Percentiles rank a stretch among this genome's conserved stretches.
These are phyloP conservation scores for Gallinago undulata DNA, from an alignment of 2,113 vertebrate species.

Conservation along the genomic window DNA sequence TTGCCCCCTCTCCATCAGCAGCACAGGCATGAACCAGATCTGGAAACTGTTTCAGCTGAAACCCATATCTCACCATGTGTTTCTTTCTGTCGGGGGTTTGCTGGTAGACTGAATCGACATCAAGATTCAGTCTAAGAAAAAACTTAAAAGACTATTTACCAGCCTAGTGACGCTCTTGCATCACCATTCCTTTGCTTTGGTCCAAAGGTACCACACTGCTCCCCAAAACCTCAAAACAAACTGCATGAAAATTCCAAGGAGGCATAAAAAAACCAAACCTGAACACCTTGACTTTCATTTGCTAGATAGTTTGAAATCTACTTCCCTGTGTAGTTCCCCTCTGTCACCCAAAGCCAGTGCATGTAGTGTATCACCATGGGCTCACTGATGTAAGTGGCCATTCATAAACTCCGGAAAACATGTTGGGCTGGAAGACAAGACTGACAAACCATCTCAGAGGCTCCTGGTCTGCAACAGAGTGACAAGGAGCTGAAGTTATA, in stretches of 20 bases:
- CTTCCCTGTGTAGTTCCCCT: neutral
- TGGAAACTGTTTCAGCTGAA: neutral
- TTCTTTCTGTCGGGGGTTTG: neutral
- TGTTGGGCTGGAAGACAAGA: neutral
- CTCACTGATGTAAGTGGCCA: neutral
- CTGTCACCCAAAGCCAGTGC: neutral
- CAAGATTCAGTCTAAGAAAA: neutral
- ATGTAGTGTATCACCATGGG: neutral
- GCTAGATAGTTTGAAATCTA: neutral
- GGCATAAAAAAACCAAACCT: neutral
- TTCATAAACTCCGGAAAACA: neutral
- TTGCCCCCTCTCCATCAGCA: neutral
- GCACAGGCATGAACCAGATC: neutral
- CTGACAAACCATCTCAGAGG: neutral
- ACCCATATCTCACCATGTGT: neutral
- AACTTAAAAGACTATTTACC: neutral
- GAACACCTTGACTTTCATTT: neutral
- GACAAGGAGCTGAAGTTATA: neutral
- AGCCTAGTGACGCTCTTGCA: neutral
- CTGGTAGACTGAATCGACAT: neutral
- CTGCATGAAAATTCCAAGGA: neutral
- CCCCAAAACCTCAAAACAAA: neutral
- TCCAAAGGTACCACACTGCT: neutral
- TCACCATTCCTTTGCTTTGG: neutral
- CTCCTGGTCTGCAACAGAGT: neutral